Evolutionary conservation across 1,140 invertebrate species (phyloP).

Genomic region (Brachionus manjavacas): DNA sequence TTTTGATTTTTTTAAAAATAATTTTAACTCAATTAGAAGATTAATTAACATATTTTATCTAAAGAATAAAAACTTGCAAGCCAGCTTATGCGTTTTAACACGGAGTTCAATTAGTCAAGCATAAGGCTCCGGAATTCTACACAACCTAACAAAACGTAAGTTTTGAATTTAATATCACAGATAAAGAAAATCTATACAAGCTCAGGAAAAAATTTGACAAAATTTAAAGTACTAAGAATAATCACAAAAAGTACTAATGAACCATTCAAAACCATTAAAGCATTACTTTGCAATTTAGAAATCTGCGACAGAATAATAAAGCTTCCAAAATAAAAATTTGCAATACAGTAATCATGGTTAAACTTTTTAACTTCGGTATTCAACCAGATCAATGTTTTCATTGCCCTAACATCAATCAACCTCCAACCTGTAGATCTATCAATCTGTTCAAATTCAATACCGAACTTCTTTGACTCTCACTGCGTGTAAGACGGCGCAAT

Average conservation of each 20-base stretch:
- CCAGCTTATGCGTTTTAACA: no score
- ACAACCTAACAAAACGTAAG: neutral
- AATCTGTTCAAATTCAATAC: no score
- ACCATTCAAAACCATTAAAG: neutral
- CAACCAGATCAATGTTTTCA: neutral
- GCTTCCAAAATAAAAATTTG: neutral
- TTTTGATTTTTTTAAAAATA: no score
- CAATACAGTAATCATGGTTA: neutral
- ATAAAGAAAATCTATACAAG: neutral
- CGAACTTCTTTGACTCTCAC: no score
- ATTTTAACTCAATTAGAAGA: no score
- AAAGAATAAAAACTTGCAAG: no score
- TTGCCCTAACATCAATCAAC: neutral
- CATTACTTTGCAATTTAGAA: neutral
- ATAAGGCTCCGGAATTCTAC: neutral
- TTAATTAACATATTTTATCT: no score
- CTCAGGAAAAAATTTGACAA: neutral
- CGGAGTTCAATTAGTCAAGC: no score
- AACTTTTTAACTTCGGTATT: neutral
- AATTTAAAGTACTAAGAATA: neutral
- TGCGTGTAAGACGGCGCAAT: no score
- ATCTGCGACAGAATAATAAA: neutral
- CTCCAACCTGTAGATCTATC: no score
- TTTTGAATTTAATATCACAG: neutral
- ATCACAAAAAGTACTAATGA: neutral